Conservation (phyloP, 2,888 invertebrate species). For the Smittia aterrima region DNA sequence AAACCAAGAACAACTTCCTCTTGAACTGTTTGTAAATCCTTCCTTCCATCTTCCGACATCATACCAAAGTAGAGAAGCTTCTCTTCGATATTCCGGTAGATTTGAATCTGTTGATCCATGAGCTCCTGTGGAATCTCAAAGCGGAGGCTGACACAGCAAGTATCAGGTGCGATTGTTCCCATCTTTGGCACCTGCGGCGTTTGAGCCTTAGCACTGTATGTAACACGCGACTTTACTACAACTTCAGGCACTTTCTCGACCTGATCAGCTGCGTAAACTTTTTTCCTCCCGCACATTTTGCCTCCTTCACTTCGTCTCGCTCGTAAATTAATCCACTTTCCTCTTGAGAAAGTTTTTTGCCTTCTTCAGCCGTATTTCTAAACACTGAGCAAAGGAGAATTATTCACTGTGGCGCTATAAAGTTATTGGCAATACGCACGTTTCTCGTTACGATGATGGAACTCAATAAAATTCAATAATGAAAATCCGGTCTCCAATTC, state of each 20-base stretch:
- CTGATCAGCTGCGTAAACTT: conserved; percentile 6
- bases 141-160: neutral
- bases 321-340: neutral
- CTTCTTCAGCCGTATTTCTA: neutral
- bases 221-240: conserved; percentile 10
- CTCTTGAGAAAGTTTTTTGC: neutral
- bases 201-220: conserved; percentile 24
- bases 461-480: conserved; percentile 6
- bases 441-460: neutral
- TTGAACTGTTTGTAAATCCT: conserved; percentile 36
- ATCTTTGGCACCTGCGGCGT: neutral
- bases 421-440: neutral
- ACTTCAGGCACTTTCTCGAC: conserved; percentile 34
- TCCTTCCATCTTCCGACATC: conserved; percentile 32
- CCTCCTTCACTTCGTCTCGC: neutral
- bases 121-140: conserved; percentile 35
- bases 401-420: neutral
- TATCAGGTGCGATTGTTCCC: conserved; percentile 26
- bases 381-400: neutral
- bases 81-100: conserved; percentile 30
- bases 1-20: conserved; percentile 34
- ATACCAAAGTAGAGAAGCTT: conserved; percentile 36
- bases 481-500: neutral
- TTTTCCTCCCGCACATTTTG: conserved; percentile 38
- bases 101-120: conserved; percentile 32